Conservation (phyloP, 2,797 vertebrate genomes). For the Synanceia verrucosa region DNA sequence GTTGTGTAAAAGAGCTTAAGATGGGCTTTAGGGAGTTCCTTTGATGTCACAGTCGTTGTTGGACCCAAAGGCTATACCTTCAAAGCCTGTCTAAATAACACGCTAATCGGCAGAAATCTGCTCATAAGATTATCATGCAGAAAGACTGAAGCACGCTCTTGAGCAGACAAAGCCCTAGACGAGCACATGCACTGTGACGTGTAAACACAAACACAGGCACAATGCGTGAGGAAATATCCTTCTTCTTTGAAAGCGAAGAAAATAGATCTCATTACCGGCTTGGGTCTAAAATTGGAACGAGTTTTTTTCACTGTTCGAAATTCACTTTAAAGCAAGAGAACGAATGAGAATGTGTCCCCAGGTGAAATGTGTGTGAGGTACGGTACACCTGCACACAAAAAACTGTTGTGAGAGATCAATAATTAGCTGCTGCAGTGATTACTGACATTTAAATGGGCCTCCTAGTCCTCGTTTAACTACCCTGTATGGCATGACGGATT, state of each 20-base stretch:
- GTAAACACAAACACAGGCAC: conserved; percentile 72
- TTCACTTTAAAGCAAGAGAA: conserved; percentile 3
- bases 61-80: conserved; percentile 75
- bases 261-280: conserved; percentile 60
- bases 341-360: neutral
- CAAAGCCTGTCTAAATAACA: conserved; percentile 81
- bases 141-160: conserved; percentile 36
- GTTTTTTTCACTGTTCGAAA: neutral
- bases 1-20: conserved; percentile 77
- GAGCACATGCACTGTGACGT: conserved; percentile 37
- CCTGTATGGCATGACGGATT: conserved; percentile 55
- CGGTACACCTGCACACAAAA: conserved; percentile 12
- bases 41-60: conserved; percentile 66
- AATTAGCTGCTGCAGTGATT: conserved; percentile 64
- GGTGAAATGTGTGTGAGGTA: neutral
- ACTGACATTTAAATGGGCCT: conserved; percentile 50
- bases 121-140: conserved; percentile 72
- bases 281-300: conserved; percentile 39
- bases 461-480: conserved; percentile 60
- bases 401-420: conserved; percentile 48
- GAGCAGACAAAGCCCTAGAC: conserved; percentile 48
- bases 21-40: conserved; percentile 71
- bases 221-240: conserved; percentile 50
- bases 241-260: conserved; percentile 44
- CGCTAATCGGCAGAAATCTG: conserved; percentile 81